phyloP scores from a whole-genome alignment of 1,140 invertebrate genomes.

The Hyles vespertilio region DNA sequence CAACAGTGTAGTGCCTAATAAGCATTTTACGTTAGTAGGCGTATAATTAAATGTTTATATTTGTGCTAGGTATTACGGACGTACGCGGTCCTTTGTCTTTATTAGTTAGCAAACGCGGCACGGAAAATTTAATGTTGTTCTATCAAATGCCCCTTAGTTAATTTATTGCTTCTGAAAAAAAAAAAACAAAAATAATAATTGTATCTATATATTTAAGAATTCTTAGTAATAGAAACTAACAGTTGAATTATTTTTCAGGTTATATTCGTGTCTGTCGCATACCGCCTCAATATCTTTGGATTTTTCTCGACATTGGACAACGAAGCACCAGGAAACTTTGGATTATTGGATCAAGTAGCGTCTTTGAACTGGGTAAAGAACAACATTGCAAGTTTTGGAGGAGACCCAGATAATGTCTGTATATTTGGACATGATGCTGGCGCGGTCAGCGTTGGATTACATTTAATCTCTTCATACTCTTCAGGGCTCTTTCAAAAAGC shows the following conservation, averaged over 20 bases:
- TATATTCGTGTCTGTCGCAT: constrained; percentile 86
- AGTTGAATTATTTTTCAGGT: constrained; percentile 70
- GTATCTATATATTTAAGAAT: no score
- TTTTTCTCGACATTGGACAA: constrained; percentile 90
- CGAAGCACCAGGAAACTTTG: constrained; percentile 93
- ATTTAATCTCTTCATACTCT: constrained; percentile 65
- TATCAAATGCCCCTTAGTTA: no score
- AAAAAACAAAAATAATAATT: no score
- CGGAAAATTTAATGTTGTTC: no score
- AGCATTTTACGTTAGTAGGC: no score
- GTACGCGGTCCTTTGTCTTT: no score
- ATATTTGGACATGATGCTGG: constrained; percentile 92
- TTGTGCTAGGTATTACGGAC: no score
- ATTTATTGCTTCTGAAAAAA: no score
- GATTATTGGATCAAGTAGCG: constrained; percentile 92
- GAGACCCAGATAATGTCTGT: constrained; percentile 88
- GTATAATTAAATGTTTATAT: no score
- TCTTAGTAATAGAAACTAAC: no score
- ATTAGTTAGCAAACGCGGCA: no score
- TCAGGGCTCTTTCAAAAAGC: constrained; percentile 66
- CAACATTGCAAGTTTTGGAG: constrained; percentile 91
- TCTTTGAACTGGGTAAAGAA: constrained; percentile 90
- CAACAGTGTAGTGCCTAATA: no score
- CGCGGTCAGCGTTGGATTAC: constrained; percentile 83
- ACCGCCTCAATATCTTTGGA: constrained; percentile 90